Evolutionary conservation across 2,113 vertebrate genomes (phyloP).

Genomic region (Ammodytes dubius): DNA sequence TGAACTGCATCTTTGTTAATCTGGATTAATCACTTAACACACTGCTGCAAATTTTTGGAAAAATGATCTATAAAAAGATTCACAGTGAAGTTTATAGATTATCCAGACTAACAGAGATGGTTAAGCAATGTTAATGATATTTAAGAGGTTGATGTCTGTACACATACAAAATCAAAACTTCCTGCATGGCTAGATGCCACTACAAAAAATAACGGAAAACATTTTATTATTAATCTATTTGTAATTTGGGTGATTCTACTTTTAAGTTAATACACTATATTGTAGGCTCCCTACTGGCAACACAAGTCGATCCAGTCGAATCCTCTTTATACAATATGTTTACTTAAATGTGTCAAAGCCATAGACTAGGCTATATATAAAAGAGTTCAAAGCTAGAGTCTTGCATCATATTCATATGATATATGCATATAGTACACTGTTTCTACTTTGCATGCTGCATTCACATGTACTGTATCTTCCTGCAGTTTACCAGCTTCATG

Average conservation of each 20-base stretch:
- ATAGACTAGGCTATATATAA: too few species aligned
- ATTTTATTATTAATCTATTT: not conserved
- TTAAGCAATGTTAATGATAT: too few species aligned
- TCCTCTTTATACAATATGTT: not conserved
- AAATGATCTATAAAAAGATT: not conserved
- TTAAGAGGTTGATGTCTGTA: not conserved
- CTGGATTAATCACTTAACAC: not conserved
- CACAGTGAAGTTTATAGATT: not conserved
- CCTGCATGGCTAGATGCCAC: not conserved
- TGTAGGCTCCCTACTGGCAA: not conserved
- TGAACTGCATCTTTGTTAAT: not conserved
- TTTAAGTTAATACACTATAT: not conserved
- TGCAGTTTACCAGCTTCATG: constrained; percentile 15
- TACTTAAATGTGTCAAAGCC: constrained; percentile 1
- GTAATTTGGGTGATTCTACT: not conserved
- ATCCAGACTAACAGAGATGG: not conserved
- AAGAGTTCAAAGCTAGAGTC: not conserved
- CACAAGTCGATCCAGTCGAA: not conserved
- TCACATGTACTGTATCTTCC: constrained; percentile 35
- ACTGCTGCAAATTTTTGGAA: not conserved
- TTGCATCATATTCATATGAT: constrained; percentile 14
- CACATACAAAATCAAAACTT: not conserved
- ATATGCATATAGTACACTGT: not conserved
- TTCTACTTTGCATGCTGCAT: constrained; percentile 31
- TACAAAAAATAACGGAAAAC: not conserved